Conservation (phyloP, 2,113 vertebrate species). For the Urocynchramus pylzowi region DNA sequence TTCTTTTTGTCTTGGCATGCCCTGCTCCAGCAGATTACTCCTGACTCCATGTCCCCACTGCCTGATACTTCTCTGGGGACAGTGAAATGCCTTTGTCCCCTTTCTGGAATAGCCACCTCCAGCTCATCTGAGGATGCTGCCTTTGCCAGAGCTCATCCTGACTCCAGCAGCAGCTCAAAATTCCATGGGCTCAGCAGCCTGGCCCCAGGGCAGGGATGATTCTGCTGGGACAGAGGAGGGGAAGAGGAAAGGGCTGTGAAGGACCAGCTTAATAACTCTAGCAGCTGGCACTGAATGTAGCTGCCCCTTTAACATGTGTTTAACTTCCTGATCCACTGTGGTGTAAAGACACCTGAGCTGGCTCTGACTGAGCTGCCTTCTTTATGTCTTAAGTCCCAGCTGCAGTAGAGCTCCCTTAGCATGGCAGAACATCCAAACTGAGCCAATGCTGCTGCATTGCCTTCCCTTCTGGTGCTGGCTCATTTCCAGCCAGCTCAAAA, state of each 20-base stretch:
- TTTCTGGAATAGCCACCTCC: neutral
- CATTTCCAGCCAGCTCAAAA: neutral
- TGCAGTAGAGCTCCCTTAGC: neutral
- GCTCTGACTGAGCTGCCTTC: neutral
- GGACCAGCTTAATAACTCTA: neutral
- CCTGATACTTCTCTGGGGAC: neutral
- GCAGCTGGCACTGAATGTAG: neutral
- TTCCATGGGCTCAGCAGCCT: neutral
- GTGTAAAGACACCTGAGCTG: neutral
- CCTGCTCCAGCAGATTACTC: neutral
- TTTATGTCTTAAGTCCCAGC: neutral
- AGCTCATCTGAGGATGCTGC: neutral
- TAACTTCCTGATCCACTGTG: neutral
- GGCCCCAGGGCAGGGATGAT: fast-evolving
- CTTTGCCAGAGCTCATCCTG: neutral
- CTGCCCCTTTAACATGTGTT: neutral
- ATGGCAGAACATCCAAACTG: neutral
- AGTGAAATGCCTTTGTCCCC: neutral
- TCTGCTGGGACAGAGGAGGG: neutral
- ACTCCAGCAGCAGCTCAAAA: neutral
- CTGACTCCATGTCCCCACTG: neutral
- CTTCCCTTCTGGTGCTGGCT: neutral
- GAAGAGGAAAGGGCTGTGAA: neutral
- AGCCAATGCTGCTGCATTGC: neutral
- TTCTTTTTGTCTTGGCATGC: neutral